phyloP scores from a whole-genome alignment of 1,140 invertebrate species.

The Drosophila virilis region DNA sequence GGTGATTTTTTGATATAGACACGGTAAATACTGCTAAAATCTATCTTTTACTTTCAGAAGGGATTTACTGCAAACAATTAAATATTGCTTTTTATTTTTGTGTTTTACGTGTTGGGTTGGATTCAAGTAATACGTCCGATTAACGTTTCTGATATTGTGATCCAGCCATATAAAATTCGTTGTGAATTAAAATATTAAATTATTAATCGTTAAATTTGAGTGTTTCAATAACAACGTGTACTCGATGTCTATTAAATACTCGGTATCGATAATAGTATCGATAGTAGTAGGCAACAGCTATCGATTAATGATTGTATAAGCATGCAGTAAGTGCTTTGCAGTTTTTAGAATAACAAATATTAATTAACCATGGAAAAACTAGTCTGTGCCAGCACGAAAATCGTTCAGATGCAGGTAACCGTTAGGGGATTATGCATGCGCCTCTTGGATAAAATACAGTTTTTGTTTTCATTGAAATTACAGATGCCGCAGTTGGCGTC shows the following conservation, averaged over 20 bases:
- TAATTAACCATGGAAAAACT: conserved; percentile 35
- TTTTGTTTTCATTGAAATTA: conserved; percentile 9
- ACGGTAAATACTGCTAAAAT: background rate
- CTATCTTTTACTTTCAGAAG: conserved; percentile 13
- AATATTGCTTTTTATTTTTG: conserved; percentile 12
- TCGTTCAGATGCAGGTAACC: conserved; percentile 36
- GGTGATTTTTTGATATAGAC: background rate
- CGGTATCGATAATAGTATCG: conserved; percentile 13
- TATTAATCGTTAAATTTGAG: background rate
- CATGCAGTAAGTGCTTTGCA: conserved; percentile 5
- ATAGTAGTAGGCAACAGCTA: conserved; percentile 29
- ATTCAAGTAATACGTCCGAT: conserved; percentile 21
- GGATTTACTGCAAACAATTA: conserved; percentile 6
- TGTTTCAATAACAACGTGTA: background rate
- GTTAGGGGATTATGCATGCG: background rate
- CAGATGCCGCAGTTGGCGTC: conserved; percentile 39
- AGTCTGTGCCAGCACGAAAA: conserved; percentile 30
- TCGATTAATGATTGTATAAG: conserved; percentile 49
- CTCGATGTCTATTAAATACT: conserved; percentile 9
- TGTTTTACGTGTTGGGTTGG: conserved; percentile 12
- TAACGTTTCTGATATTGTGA: background rate
- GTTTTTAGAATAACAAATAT: background rate
- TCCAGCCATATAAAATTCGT: conserved; percentile 27
- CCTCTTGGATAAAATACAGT: background rate
- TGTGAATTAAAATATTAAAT: conserved; percentile 22